phyloP scores from a whole-genome alignment of 2,113 vertebrate species.

The Carassius carassius region DNA sequence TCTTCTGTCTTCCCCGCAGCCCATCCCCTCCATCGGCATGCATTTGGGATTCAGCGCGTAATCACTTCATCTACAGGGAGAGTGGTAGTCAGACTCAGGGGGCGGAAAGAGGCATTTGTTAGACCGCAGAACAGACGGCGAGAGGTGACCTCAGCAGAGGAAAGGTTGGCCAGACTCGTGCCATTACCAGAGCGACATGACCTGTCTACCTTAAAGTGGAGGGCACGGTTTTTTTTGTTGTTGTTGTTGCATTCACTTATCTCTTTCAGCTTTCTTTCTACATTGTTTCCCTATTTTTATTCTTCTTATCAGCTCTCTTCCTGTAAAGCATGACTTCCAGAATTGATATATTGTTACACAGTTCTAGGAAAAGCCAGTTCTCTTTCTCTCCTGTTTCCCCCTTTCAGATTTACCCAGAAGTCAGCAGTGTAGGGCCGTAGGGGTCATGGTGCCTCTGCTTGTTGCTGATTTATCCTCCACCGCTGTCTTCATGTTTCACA shows the following conservation, averaged over 20 bases:
- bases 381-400: constrained; percentile 41
- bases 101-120: constrained; percentile 50
- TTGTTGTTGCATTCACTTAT: constrained; percentile 34
- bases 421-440: neutral
- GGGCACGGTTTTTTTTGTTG: constrained; percentile 41
- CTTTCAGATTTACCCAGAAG: constrained; percentile 40
- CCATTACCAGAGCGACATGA: constrained; percentile 26
- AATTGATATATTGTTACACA: constrained; percentile 50
- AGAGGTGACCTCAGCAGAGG: constrained; percentile 58
- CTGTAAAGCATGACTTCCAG: constrained; percentile 43
- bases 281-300: constrained; percentile 11
- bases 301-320: constrained; percentile 28
- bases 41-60: constrained; percentile 41
- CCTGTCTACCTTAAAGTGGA: constrained; percentile 48
- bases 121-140: constrained; percentile 61
- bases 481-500: constrained; percentile 77
- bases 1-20: constrained; percentile 21
- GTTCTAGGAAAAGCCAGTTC: constrained; percentile 25
- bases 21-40: constrained; percentile 32
- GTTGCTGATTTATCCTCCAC: constrained; percentile 74
- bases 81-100: constrained; percentile 35
- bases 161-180: constrained; percentile 47
- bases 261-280: constrained; percentile 21
- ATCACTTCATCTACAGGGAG: constrained; percentile 16
- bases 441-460: constrained; percentile 41